Percentiles rank a stretch among this genome's conserved stretches.
phyloP scores from a whole-genome alignment of 92 coral and sea anemone species.

The Zoanthus gigantus region DNA sequence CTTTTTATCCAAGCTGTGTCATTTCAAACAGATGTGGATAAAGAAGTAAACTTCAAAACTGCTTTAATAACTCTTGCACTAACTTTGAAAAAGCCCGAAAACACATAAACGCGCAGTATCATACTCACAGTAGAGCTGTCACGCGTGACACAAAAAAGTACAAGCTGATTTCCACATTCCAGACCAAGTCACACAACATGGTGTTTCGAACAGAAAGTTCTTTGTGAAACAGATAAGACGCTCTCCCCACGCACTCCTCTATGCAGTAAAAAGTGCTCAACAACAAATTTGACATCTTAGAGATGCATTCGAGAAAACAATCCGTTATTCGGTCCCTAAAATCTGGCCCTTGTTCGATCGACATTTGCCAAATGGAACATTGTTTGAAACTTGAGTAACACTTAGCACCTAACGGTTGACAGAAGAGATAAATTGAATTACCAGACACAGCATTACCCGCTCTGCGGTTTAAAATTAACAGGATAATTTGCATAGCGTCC shows the following conservation, averaged over 20 bases:
- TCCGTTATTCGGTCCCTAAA: conserved; percentile 33
- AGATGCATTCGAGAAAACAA: conserved; percentile 19
- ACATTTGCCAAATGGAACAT: conserved; percentile 29
- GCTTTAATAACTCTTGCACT: not conserved
- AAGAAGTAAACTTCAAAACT: not conserved
- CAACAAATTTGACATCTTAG: conserved; percentile 74
- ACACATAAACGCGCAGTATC: not conserved
- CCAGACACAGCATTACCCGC: not conserved
- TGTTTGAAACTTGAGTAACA: not conserved
- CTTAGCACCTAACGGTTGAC: not conserved
- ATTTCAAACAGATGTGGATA: not conserved
- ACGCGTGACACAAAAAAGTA: conserved; percentile 73
- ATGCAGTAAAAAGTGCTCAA: conserved; percentile 74
- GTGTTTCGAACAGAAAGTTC: conserved; percentile 56
- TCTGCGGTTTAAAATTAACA: conserved; percentile 3
- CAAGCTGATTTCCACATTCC: conserved; percentile 86
- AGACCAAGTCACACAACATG: conserved; percentile 85
- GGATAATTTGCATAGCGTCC: conserved; percentile 3
- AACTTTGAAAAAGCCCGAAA: too few species aligned
- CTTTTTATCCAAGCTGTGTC: not conserved
- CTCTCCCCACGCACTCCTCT: conserved; percentile 71
- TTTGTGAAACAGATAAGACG: conserved; percentile 48
- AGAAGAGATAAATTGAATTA: not conserved
- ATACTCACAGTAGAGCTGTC: conserved; percentile 74
- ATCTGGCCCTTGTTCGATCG: conserved; percentile 20